Evolutionary conservation across 2,113 vertebrate species (phyloP).

Genomic region (Spermophilus dauricus): DNA sequence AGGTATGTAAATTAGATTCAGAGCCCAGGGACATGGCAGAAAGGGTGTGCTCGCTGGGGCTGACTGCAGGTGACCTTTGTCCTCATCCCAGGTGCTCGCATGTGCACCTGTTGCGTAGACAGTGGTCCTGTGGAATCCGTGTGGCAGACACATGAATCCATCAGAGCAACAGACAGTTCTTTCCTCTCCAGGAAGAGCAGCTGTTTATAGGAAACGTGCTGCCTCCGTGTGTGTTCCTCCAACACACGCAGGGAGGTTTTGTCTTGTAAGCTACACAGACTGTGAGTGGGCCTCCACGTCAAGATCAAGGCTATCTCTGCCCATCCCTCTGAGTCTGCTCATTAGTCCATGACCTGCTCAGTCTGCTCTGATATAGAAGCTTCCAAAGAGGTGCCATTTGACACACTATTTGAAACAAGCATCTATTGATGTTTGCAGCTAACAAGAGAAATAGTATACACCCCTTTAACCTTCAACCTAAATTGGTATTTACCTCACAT

Average conservation of each 20-base stretch:
- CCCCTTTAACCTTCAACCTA: background rate
- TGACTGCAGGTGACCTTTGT: accelerated
- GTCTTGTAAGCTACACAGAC: background rate
- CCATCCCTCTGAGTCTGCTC: no score
- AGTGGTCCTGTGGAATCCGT: background rate
- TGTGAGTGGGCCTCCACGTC: no score
- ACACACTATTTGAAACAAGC: background rate
- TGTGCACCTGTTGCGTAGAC: background rate
- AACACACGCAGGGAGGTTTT: background rate
- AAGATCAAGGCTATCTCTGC: background rate
- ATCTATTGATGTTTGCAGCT: background rate
- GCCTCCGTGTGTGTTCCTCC: background rate
- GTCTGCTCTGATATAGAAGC: background rate
- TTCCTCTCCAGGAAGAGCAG: background rate
- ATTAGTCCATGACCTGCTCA: background rate
- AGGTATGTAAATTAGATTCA: background rate
- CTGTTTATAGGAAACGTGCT: background rate
- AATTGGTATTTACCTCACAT: background rate
- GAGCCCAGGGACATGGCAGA: background rate
- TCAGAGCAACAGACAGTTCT: background rate
- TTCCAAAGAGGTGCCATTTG: no score
- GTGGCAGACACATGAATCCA: background rate
- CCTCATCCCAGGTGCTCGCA: background rate
- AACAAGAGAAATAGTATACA: background rate
- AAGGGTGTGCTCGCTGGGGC: background rate